Base-by-base conservation (phyloP, 2,797 vertebrate species). In the Helostoma temminkii region DNA sequence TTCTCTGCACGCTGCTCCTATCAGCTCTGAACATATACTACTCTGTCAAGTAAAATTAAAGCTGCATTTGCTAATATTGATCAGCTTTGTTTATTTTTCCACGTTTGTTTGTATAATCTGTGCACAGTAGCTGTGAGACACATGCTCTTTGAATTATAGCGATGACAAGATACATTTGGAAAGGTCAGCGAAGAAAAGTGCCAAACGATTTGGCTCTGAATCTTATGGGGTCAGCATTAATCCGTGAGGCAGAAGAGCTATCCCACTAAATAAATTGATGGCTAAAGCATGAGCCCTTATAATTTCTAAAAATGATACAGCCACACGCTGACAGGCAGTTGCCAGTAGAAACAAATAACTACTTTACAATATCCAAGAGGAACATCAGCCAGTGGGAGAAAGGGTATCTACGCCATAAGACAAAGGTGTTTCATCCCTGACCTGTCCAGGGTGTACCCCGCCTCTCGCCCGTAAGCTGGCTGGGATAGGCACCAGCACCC, bases 151-250 rank as follows among this genome's bases (percentile, higher is more conserved):
- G 45, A 46, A 34, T 71, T 71, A 63, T 2, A 45, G 41, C 25
- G 2, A 25, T 46, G 22, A 26, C 9, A 73, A 78, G 49, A 81
- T 2, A 45, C 43, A 75, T 71, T 21, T 55, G 56, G 42, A 83
- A 71, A 72, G 73, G 70, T 81, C 81, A 85, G 61, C 41, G 37
- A 30, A 66, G 59, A 22, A 64, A 53, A 59, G 9, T 73, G 85
- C 75, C 86, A 88, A 82, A 88, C n/a, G 58, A 30, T 72, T 84
- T 83, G 79, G 83, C 84, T 48, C 48, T 1, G 67, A 48, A 41
- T 63, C 32, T 55, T 30, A 66, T 19, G 15, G 32, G 78, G 77
- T 83, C 81, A 67, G 68, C 56, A 18, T 56, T 58, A 49, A 82
- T 78, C 67, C 68, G 52, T 0, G 12, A 56, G 42, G 59, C 39